Percentiles rank a stretch among this genome's conserved stretches.
Conservation (phyloP, 1,140 invertebrate genomes). For the Druon quercuslanigerum region DNA sequence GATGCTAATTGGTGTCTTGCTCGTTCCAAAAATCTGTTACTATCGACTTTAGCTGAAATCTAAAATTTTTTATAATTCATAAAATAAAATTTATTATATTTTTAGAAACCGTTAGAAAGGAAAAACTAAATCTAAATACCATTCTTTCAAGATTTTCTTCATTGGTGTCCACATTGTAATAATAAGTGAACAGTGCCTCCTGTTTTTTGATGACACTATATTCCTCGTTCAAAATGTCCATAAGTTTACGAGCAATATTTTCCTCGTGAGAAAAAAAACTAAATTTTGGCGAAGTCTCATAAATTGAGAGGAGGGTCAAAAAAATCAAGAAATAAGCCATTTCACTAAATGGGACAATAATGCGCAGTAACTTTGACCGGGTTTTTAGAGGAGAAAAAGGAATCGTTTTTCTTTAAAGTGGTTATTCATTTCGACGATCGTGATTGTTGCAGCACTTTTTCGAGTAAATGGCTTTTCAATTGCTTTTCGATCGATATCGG, state of each 20-base stretch:
- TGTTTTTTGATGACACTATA: conserved; percentile 13
- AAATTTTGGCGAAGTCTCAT: not conserved
- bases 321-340: not conserved
- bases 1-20: not conserved
- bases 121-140: not conserved
- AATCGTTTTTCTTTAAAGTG: not conserved
- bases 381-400: not conserved
- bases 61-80: not conserved
- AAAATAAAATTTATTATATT: no score
- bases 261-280: conserved; percentile 4
- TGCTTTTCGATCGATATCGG: not conserved
- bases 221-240: not conserved
- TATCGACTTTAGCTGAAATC: not conserved
- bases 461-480: conserved; percentile 8
- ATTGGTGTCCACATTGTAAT: conserved; percentile 3
- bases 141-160: conserved; percentile 13
- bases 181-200: conserved; percentile 14
- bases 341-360: not conserved
- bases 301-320: not conserved
- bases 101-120: no score
- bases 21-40: not conserved
- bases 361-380: not conserved
- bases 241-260: conserved; percentile 13
- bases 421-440: not conserved
- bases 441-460: conserved; percentile 21